A percentile compares a stretch with the other conserved stretches of the same genome.
Evolutionary conservation across 2,888 invertebrate genomes (phyloP).

Genomic region (Adineta ricciae): DNA sequence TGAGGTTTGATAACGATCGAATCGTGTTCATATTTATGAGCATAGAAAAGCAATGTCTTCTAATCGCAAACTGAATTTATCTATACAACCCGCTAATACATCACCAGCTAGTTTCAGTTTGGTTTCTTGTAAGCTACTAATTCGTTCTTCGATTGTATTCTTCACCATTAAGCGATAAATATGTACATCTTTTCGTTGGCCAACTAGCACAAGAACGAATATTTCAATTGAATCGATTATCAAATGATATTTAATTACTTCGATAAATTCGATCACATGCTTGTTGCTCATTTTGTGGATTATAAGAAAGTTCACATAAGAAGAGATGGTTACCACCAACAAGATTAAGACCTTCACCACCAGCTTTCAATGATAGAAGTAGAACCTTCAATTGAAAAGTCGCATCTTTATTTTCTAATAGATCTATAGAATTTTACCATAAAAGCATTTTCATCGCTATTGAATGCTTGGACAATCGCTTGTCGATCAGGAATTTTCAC

Average conservation of each 20-base stretch:
- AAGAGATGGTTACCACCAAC: conserved; percentile 82
- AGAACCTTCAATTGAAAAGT: conserved; percentile 51
- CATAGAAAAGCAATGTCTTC: not conserved
- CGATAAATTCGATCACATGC: conserved; percentile 85
- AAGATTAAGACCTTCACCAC: conserved; percentile 85
- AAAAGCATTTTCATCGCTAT: conserved; percentile 56
- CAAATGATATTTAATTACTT: not conserved
- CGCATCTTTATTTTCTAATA: not conserved
- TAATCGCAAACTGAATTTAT: not conserved
- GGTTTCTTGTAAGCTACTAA: conserved; percentile 66
- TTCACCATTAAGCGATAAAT: conserved; percentile 74
- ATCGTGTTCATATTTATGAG: not conserved
- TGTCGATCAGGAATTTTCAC: conserved; percentile 65
- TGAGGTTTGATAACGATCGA: no score
- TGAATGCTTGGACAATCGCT: conserved; percentile 63
- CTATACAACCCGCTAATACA: conserved; percentile 3
- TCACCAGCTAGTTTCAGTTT: conserved; percentile 64
- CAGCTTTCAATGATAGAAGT: conserved; percentile 77
- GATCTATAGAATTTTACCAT: conserved; percentile 51
- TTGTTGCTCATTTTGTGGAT: conserved; percentile 85
- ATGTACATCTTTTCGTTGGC: conserved; percentile 68
- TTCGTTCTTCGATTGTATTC: conserved; percentile 77
- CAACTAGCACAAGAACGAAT: conserved; percentile 54
- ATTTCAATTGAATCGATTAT: no score
- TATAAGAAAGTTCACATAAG: conserved; percentile 86